Evolutionary conservation across 2,888 invertebrate species (phyloP), one percentile per base, ranked within the genome.

Genomic region (Leptogaster cylindrica): DNA sequence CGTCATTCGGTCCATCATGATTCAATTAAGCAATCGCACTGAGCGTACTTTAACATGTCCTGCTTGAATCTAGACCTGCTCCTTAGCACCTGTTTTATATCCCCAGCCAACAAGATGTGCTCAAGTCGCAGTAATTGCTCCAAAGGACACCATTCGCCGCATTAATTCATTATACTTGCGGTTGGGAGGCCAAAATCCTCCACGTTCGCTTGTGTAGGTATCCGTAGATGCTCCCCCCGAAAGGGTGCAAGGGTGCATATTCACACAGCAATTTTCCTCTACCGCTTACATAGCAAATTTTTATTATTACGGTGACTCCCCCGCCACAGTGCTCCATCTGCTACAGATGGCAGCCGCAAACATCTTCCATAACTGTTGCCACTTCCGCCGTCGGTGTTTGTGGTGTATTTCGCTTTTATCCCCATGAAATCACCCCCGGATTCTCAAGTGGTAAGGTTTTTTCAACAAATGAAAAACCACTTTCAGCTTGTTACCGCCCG

Each of bases 401-500:
- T 12, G 61, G 41, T 55, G 58, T 58, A 27, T 25, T 28, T 61
- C 4, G 44, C 10, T 23, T 16, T 61, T 18, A 44, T 61, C 31
- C 28, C 61, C 61, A 27, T 58, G 23, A 58, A 58, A 58, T 58
- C 41, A 41, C 58, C 58, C 41, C 46, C 39, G 10, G 20, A 58
- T 58, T 27, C 41, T 12, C 36, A 55, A 55, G 55, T 12, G 20
- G 23, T 36, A 27, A 36, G 36, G 14, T n/a, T 58, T 55, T 23
- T 16, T 25, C 44, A 61, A 44, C 61, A 61, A 61, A 61, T 61
- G 61, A 61, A 61, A 61, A 61, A 61, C 61, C 61, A 44, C 61
- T 61, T 41, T 61, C 61, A 61, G 61, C 61, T 61, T 61, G 61
- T 61, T 44, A 44, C 61, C 61, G 61, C 61, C 61, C 61, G 61